Conservation (phyloP, 1,140 invertebrate species). For the Nephotettix cincticeps region DNA sequence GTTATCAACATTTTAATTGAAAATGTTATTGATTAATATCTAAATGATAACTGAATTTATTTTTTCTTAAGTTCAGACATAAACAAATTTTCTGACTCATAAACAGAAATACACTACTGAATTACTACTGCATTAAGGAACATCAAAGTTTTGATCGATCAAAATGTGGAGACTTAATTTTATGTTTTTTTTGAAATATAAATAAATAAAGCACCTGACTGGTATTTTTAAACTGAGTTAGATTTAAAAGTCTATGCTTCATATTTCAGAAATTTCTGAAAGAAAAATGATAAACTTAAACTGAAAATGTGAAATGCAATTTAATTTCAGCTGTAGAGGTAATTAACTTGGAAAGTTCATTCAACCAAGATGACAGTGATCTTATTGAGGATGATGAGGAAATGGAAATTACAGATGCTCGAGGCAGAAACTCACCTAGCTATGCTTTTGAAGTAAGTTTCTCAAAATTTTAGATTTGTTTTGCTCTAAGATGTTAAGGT, state of each 20-base stretch:
- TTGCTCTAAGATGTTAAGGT: not conserved
- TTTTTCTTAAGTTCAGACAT: too few relatives aligned
- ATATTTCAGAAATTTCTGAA: constrained; percentile 47
- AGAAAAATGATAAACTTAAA: not conserved
- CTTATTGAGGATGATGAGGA: constrained; percentile 10
- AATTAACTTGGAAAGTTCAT: constrained; percentile 2
- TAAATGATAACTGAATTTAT: too few relatives aligned
- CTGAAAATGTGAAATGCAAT: not conserved
- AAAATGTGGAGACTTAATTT: not conserved
- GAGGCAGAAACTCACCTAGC: not conserved
- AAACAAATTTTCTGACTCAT: too few relatives aligned
- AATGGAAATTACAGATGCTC: not conserved
- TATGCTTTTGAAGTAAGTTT: constrained; percentile 5
- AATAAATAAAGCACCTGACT: not conserved
- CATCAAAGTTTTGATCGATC: not conserved
- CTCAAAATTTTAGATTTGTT: not conserved
- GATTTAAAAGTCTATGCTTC: constrained; percentile 53
- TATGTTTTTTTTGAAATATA: not conserved
- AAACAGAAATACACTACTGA: too few relatives aligned
- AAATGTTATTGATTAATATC: too few relatives aligned
- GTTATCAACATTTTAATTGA: too few relatives aligned
- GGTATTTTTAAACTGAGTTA: constrained; percentile 55
- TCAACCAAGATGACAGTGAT: constrained; percentile 8
- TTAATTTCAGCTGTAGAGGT: constrained; percentile 24
- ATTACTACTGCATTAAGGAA: too few relatives aligned